A percentile compares a stretch with the other conserved stretches of the same genome.
Conservation (phyloP, 2,113 vertebrate species). For the Australoheros scitulus region DNA sequence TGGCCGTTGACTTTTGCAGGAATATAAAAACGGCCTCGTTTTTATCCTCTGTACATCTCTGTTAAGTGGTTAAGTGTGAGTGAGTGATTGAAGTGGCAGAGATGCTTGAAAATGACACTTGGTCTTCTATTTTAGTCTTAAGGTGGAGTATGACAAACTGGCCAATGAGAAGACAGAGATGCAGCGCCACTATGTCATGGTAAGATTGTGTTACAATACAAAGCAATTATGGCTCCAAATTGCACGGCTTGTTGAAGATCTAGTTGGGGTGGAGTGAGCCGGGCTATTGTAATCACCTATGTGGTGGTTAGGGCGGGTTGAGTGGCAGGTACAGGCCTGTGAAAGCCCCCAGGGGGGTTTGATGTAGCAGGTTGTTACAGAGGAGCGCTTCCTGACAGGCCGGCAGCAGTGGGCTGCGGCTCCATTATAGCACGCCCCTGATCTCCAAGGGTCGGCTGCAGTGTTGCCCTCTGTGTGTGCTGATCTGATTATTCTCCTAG, state of each 20-base stretch:
- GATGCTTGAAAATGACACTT: slow-evolving; percentile 69
- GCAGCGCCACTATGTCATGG: slow-evolving; percentile 99
- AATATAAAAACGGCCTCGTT: slow-evolving; percentile 7
- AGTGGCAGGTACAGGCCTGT: slow-evolving; percentile 72
- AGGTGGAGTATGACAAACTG: slow-evolving; percentile 97
- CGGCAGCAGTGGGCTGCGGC: slow-evolving; percentile 68
- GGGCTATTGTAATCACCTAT: slow-evolving; percentile 69
- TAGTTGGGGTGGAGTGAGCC: slow-evolving; percentile 58
- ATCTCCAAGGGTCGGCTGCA: slow-evolving; percentile 77
- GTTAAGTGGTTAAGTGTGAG: slow-evolving; percentile 53
- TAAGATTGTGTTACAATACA: slow-evolving; percentile 80
- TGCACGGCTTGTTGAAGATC: slow-evolving; percentile 65
- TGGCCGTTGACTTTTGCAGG: slow-evolving; percentile 8
- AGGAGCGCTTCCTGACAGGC: slow-evolving; percentile 71
- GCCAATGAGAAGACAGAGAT: slow-evolving; percentile 98
- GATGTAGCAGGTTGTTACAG: slow-evolving; percentile 57
- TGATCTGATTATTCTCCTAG: slow-evolving; percentile 86
- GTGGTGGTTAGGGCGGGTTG: slow-evolving; percentile 64
- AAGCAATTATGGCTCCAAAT: slow-evolving; percentile 71
- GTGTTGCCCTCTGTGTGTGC: slow-evolving; percentile 78
- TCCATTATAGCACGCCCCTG: slow-evolving; percentile 71
- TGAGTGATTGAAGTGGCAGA: slow-evolving; percentile 56
- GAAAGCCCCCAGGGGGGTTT: slow-evolving; percentile 60
- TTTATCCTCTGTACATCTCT: slow-evolving; percentile 8
- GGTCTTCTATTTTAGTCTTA: slow-evolving; percentile 82